Evolutionary conservation across 2,113 vertebrate species (phyloP).

Genomic region (Mobula birostris): DNA sequence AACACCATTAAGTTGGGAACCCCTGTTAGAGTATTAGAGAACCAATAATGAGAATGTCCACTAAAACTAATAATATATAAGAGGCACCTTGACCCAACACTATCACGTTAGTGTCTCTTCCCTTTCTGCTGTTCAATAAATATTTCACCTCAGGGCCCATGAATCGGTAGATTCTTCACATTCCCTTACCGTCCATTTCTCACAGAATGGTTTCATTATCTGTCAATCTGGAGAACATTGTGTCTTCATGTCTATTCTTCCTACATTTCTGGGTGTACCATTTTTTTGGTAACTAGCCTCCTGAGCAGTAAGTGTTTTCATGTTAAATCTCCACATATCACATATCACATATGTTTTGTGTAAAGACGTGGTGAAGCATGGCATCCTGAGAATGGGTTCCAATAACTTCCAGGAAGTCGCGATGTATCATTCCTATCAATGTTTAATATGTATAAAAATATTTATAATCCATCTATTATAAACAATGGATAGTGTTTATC

Average conservation of each 20-base stretch:
- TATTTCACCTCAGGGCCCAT: background rate
- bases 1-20: too few relatives aligned
- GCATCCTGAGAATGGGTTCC: background rate
- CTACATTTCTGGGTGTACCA: too few relatives aligned
- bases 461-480: background rate
- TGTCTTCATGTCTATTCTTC: background rate
- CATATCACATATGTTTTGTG: background rate
- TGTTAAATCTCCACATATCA: background rate
- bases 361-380: too few relatives aligned
- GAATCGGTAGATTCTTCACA: background rate
- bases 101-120: background rate
- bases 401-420: constrained; percentile 1
- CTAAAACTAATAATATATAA: background rate
- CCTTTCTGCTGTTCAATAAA: background rate
- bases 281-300: background rate
- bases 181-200: background rate
- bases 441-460: constrained; percentile 26
- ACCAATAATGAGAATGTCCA: background rate
- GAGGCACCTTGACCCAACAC: background rate
- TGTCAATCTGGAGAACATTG: background rate
- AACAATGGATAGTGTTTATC: background rate
- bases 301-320: background rate
- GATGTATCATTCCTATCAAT: background rate
- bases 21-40: background rate
- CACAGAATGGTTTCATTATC: background rate